phyloP scores from a whole-genome alignment of 2,888 invertebrate species.

The Heteromyza rotundicornis region DNA sequence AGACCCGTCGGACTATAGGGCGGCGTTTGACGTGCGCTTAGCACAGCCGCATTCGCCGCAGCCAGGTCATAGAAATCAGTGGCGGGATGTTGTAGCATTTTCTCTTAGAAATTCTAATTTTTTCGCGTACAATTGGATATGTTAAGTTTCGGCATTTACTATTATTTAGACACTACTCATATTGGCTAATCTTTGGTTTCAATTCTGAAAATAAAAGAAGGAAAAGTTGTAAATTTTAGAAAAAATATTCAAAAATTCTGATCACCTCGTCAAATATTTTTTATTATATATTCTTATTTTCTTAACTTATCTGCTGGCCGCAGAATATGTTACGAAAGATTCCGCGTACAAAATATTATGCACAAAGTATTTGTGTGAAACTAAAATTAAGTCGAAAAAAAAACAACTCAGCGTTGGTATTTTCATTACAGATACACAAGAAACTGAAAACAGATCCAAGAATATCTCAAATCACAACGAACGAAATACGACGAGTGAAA shows the following conservation, averaged over 20 bases:
- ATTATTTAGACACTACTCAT: neutral
- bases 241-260: neutral
- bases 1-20: constrained; percentile 61
- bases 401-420: constrained; percentile 53
- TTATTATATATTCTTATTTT: too few relatives aligned
- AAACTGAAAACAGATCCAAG: constrained; percentile 59
- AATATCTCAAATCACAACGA: constrained; percentile 54
- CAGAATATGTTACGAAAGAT: too few relatives aligned
- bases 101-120: too few relatives aligned
- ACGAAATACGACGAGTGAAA: constrained; percentile 2
- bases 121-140: neutral
- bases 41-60: constrained; percentile 59
- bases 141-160: neutral
- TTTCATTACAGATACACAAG: constrained; percentile 50
- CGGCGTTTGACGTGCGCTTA: constrained; percentile 61
- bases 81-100: constrained; percentile 62
- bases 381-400: constrained; percentile 28
- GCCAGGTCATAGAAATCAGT: constrained; percentile 62
- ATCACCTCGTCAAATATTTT: too few relatives aligned
- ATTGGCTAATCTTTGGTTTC: constrained; percentile 30
- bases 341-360: too few relatives aligned
- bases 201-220: constrained; percentile 34
- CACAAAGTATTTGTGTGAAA: too few relatives aligned
- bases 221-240: neutral
- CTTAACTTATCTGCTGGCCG: too few relatives aligned